A percentile compares a stretch with the other conserved stretches of the same genome.
Evolutionary conservation across 1,140 invertebrate species (phyloP).

Genomic region (Neodiprion pinetum): DNA sequence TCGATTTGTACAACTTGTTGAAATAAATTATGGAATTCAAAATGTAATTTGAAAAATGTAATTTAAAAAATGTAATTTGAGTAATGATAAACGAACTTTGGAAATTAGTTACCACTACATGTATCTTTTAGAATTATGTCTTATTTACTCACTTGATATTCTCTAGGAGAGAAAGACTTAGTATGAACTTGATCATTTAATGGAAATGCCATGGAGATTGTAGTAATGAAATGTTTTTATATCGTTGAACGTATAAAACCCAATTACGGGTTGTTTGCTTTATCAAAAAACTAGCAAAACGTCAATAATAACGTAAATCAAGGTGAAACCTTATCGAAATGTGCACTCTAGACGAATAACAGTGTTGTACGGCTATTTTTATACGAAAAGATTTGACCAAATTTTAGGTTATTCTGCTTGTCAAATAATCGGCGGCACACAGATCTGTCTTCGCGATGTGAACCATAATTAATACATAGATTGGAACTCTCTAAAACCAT

Average conservation of each 20-base stretch:
- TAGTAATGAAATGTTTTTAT: background rate
- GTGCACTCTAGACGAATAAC: background rate
- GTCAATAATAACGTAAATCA: background rate
- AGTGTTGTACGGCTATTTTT: no score
- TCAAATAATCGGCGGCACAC: background rate
- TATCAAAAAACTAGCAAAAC: background rate
- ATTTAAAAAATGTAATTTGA: slow-evolving; percentile 20
- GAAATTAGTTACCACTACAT: background rate
- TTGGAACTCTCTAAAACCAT: no score
- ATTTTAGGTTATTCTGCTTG: slow-evolving; percentile 7
- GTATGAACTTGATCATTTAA: slow-evolving; percentile 71
- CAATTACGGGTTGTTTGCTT: background rate
- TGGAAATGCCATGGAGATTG: slow-evolving; percentile 65
- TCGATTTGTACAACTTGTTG: background rate
- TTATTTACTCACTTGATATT: slow-evolving; percentile 69
- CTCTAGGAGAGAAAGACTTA: slow-evolving; percentile 75
- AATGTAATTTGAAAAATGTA: slow-evolving; percentile 16
- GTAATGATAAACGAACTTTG: slow-evolving; percentile 14
- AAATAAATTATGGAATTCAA: slow-evolving; percentile 12
- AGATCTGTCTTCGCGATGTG: background rate
- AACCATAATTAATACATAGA: no score
- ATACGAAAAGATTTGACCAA: background rate
- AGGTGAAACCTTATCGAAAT: background rate
- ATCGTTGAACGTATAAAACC: background rate
- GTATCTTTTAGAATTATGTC: background rate